Evolutionary conservation across 2,113 vertebrate genomes (phyloP).

Genomic region (Coracopsis vasa): DNA sequence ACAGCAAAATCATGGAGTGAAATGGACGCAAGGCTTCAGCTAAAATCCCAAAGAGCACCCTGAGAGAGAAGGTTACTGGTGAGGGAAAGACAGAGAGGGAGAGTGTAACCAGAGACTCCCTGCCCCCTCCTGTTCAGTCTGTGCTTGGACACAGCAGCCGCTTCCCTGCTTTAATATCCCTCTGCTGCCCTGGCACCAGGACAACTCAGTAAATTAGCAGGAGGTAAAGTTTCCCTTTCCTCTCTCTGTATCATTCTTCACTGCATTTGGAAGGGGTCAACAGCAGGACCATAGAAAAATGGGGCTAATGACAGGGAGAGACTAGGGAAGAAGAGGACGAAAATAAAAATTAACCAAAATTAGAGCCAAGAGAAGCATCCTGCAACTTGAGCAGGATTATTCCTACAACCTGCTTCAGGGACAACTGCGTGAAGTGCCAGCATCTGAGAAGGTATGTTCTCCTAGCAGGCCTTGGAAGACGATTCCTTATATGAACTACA

Average conservation of each 20-base stretch:
- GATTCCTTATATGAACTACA: not conserved
- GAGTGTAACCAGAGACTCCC: conserved; percentile 67
- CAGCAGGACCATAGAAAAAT: not conserved
- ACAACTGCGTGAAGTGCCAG: not conserved
- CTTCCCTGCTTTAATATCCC: conserved; percentile 14
- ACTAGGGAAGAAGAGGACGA: not conserved
- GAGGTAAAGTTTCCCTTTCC: conserved; percentile 56
- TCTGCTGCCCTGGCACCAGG: conserved; percentile 46
- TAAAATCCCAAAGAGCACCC: conserved; percentile 30
- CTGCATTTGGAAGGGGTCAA: not conserved
- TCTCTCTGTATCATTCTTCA: not conserved
- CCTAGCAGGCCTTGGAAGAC: not conserved
- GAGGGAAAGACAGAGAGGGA: not conserved
- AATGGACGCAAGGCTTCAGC: not conserved
- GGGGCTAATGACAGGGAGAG: not conserved
- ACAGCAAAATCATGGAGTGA: not conserved
- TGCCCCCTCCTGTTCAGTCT: conserved; percentile 51
- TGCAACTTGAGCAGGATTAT: not conserved
- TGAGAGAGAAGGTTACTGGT: conserved; percentile 36
- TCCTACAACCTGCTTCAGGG: not conserved
- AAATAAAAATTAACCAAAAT: not conserved
- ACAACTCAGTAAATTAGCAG: conserved; percentile 63
- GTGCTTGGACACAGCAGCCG: conserved; percentile 29
- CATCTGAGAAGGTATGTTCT: not conserved
- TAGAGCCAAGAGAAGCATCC: not conserved